These are phyloP conservation scores for Vannuccia rotundouncinata DNA, from an alignment of 2,888 invertebrate species.

Conservation along the genomic window DNA sequence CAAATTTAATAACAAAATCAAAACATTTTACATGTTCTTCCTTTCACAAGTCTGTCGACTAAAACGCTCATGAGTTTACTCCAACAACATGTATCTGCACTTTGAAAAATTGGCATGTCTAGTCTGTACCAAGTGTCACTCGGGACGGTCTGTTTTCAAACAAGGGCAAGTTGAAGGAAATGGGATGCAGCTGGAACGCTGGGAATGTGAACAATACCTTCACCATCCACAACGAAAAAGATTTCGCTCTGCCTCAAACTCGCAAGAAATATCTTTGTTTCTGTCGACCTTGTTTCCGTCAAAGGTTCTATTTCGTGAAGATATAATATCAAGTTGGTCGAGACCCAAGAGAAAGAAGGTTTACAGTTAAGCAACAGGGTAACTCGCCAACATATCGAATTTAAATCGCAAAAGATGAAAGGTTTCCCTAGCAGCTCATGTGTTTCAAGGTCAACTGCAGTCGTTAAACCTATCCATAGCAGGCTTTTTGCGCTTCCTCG, in stretches of 20 bases:
- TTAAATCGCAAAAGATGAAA: not conserved
- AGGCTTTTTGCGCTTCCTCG: too few relatives aligned
- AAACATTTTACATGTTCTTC: not conserved
- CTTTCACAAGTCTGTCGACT: not conserved
- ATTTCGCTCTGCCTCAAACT: not conserved
- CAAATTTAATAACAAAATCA: too few relatives aligned
- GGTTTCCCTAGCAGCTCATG: not conserved
- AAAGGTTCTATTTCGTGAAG: not conserved
- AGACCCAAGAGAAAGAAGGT: not conserved
- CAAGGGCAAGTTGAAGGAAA: not conserved
- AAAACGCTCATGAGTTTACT: not conserved
- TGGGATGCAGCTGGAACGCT: not conserved
- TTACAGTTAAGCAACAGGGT: not conserved
- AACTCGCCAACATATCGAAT: not conserved
- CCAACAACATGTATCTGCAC: not conserved
- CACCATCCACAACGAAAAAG: not conserved
- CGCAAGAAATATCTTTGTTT: not conserved
- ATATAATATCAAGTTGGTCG: not conserved
- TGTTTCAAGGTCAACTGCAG: not conserved
- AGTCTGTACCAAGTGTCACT: not conserved
- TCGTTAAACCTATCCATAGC: too few relatives aligned
- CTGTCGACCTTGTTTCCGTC: not conserved
- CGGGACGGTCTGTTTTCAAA: not conserved
- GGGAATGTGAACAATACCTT: not conserved
- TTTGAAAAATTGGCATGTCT: not conserved